Conservation (phyloP, 2,113 vertebrate species). For the Bufo bufo region DNA sequence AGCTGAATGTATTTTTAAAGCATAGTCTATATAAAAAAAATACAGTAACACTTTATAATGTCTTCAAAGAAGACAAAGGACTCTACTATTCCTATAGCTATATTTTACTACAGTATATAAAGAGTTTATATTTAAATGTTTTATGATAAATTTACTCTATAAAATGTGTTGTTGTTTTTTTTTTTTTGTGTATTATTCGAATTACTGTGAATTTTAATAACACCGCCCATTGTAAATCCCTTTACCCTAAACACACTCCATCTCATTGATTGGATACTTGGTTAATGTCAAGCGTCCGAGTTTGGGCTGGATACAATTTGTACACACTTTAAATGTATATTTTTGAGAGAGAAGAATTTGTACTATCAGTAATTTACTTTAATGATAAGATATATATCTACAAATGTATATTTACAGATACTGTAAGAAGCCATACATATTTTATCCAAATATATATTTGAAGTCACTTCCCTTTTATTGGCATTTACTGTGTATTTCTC, state of each 20-base stretch:
- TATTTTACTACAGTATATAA: conserved; percentile 85
- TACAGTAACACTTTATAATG: conserved; percentile 72
- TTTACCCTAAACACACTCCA: conserved; percentile 67
- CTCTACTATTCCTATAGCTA: conserved; percentile 85
- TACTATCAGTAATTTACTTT: conserved; percentile 68
- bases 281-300: conserved; percentile 63
- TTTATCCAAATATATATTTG: conserved; percentile 60
- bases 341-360: conserved; percentile 74
- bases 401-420: conserved; percentile 72
- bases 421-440: conserved; percentile 64
- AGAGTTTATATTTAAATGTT: conserved; percentile 67
- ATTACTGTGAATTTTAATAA: conserved; percentile 82
- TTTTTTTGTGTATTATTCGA: conserved; percentile 77
- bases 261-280: conserved; percentile 62
- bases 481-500: conserved; percentile 28
- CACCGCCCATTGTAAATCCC: conserved; percentile 67
- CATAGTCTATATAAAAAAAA: conserved; percentile 78
- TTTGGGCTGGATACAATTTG: conserved; percentile 65
- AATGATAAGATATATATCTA: conserved; percentile 68
- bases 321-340: conserved; percentile 78
- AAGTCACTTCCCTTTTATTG: conserved; percentile 55
- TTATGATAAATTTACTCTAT: conserved; percentile 80
- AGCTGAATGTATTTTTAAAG: conserved; percentile 85
- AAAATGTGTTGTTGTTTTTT: conserved; percentile 70
- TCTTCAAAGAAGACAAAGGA: conserved; percentile 87